phyloP scores from a whole-genome alignment of 1,140 invertebrate genomes.

The Chlorops oryzae region DNA sequence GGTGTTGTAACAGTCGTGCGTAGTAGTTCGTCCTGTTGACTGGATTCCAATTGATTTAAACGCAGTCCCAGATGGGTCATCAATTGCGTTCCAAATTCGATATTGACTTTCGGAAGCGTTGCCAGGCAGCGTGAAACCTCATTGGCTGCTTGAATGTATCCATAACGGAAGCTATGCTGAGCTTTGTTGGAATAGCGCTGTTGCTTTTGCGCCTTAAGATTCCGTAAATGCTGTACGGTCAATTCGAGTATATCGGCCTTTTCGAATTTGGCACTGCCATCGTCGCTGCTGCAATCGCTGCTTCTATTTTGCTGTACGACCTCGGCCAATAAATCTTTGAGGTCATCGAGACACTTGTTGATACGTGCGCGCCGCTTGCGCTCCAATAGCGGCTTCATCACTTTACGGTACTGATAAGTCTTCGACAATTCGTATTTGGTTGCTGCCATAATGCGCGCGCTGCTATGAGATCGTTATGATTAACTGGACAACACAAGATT shows the following conservation, averaged over 20 bases:
- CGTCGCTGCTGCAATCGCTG: too few species aligned
- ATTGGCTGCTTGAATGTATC: constrained; percentile 85
- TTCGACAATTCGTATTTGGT: constrained; percentile 55
- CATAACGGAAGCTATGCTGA: constrained; percentile 75
- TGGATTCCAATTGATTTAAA: constrained; percentile 56
- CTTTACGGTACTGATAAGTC: constrained; percentile 87
- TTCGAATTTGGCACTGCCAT: constrained; percentile 80
- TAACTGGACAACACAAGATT: neutral
- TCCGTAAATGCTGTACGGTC: constrained; percentile 87
- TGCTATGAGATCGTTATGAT: too few species aligned
- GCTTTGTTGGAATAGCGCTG: constrained; percentile 40
- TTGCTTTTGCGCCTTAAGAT: constrained; percentile 57
- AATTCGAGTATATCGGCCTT: constrained; percentile 95
- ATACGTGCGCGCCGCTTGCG: constrained; percentile 88
- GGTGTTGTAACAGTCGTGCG: constrained; percentile 22
- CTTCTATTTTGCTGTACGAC: constrained; percentile 74
- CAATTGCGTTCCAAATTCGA: constrained; percentile 73
- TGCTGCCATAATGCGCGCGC: too few species aligned
- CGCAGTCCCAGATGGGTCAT: constrained; percentile 82
- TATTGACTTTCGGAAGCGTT: constrained; percentile 74
- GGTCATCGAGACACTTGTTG: constrained; percentile 87
- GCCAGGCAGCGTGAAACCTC: constrained; percentile 84
- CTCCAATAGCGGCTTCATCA: constrained; percentile 94
- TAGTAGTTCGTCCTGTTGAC: constrained; percentile 20
- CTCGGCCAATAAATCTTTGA: constrained; percentile 87